Percentiles rank a stretch among this genome's conserved stretches.
Conservation (phyloP, 2,797 vertebrate genomes). For the Tinamus major region DNA sequence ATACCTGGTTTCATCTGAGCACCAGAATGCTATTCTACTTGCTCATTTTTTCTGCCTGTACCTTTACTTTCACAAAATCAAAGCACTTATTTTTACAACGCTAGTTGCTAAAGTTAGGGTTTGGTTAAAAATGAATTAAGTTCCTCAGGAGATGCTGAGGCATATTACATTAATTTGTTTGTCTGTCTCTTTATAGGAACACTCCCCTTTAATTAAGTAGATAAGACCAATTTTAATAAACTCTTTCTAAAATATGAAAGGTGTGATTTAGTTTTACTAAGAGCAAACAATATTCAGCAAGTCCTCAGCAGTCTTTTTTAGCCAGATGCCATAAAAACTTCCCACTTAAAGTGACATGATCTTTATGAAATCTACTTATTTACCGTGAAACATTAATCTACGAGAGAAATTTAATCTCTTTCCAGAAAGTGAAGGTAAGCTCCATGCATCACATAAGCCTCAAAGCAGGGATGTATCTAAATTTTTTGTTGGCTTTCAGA, state of each 20-base stretch:
- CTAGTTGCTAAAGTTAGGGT: too few relatives aligned
- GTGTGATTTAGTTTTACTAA: conserved; percentile 28
- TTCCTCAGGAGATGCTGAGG: conserved; percentile 32
- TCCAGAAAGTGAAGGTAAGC: background rate
- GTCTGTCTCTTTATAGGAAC: conserved; percentile 16
- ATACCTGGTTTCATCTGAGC: conserved; percentile 13
- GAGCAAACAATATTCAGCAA: background rate
- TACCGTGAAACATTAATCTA: background rate
- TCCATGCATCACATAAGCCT: background rate
- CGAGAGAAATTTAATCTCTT: background rate
- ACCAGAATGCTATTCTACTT: conserved; percentile 11
- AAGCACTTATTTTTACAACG: too few relatives aligned
- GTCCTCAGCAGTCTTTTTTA: background rate
- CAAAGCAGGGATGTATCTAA: accelerated
- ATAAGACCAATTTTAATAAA: conserved; percentile 51
- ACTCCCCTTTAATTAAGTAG: conserved; percentile 60
- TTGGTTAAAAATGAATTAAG: background rate
- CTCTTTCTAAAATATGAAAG: conserved; percentile 7
- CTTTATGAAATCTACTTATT: background rate
- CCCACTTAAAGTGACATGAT: background rate
- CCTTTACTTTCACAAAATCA: conserved; percentile 29
- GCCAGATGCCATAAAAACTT: background rate
- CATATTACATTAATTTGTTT: conserved; percentile 55
- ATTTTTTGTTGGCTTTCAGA: background rate
- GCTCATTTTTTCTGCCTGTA: conserved; percentile 30